Evolutionary conservation across 1,140 invertebrate species (phyloP), one percentile per base, ranked within the genome.

Genomic region (Fopius arisanus): DNA sequence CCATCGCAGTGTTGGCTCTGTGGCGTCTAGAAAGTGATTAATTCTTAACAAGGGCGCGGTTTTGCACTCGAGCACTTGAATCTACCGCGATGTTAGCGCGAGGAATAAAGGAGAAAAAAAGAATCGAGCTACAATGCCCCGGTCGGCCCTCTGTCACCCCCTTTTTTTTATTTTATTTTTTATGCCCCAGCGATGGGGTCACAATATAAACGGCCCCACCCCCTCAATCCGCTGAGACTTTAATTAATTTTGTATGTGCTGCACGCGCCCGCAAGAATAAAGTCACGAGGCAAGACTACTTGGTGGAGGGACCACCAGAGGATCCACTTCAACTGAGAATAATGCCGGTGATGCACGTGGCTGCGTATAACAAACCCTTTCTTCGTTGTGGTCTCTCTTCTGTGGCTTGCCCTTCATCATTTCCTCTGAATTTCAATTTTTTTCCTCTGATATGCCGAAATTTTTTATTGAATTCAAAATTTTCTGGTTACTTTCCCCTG

Each of bases 171-270:
- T 65, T 3, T 28, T 12, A 1, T 65, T 3, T 28, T 12, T 26
- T 28, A n/a, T 28, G 54, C 19, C 21, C 19, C 54, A 21, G 16
- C 6, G 54, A 9, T 66, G 29, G 66, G 28, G 33, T 26, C 41
- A 71, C 68, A 70, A 71, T 31, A 59, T 59, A 59, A 59, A 59
- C 54, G 54, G 54, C 54, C 63, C 65, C 77, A 77, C 76, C 26
- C 69, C 48, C 48, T 59, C 67, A 66, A 77, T 79, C 76, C 70
- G 67, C 67, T 37, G 33, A 76, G 80, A 80, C 78, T 86, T 86
- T 86, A 87, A 87, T 86, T 86, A 86, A 87, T 86, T 85, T 84
- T 84, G 74, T 82, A 84, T 82, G 78, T 79, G 77, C 76, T 68
- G 74, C 54, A 70, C 67, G 62, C 74, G 75, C 63, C 76, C 48